Evolutionary conservation across 2,888 invertebrate genomes (phyloP).

Genomic region (Baccha elongata): DNA sequence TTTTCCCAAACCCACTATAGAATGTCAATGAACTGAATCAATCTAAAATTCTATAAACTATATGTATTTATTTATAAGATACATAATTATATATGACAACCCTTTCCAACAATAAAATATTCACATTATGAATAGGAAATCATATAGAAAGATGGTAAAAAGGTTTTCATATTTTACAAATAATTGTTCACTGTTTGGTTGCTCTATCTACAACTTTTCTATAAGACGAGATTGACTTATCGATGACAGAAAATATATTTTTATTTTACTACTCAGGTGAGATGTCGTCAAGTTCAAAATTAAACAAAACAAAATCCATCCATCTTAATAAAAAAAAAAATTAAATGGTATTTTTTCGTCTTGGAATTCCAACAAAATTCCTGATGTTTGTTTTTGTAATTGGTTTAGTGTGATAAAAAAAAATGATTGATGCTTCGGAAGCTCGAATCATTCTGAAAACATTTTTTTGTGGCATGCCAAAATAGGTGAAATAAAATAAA

Average conservation of each 20-base stretch:
- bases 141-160: too few relatives aligned
- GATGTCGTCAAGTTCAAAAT: not conserved
- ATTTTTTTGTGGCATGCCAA: slow-evolving; percentile 7
- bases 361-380: slow-evolving; percentile 9
- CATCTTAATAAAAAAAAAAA: not conserved
- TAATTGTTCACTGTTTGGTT: too few relatives aligned
- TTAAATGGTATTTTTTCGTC: not conserved
- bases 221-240: not conserved
- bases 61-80: not conserved
- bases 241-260: not conserved
- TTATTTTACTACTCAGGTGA: not conserved
- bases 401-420: slow-evolving; percentile 20
- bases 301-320: not conserved
- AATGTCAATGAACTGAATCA: not conserved
- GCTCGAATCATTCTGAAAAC: not conserved
- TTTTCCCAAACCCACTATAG: not conserved
- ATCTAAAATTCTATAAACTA: not conserved
- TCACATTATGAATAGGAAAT: too few relatives aligned
- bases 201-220: not conserved
- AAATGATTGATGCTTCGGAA: slow-evolving; percentile 23
- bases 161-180: too few relatives aligned
- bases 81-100: too few relatives aligned
- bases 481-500: slow-evolving; percentile 4
- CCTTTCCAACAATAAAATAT: too few relatives aligned
- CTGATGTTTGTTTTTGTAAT: slow-evolving; percentile 4